Evolutionary conservation across 2,888 invertebrate genomes (phyloP).

Genomic region (Ryuthela nishihirai): DNA sequence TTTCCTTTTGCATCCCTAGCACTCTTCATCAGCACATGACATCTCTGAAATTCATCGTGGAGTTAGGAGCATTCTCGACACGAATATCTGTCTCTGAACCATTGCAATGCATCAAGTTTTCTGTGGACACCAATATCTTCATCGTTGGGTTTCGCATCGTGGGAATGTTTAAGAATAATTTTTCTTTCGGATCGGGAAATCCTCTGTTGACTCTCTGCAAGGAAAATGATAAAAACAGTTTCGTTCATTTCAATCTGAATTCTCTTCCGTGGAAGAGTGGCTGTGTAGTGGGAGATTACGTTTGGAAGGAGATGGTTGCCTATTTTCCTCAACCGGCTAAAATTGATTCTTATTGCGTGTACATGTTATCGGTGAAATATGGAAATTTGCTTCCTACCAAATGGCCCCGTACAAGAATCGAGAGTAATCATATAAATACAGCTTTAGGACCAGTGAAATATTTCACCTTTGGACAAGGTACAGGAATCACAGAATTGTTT

Average conservation of each 20-base stretch:
- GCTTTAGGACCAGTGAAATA: slow-evolving; percentile 11
- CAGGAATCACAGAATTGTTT: slow-evolving; percentile 21
- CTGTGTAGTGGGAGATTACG: background rate
- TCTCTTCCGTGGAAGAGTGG: slow-evolving; percentile 26
- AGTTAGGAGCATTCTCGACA: slow-evolving; percentile 10
- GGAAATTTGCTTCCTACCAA: background rate
- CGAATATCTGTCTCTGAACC: background rate
- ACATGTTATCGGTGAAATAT: slow-evolving; percentile 4
- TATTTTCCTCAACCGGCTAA: slow-evolving; percentile 22
- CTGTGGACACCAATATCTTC: slow-evolving; percentile 9
- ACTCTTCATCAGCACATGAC: slow-evolving; percentile 7
- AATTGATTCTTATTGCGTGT: slow-evolving; percentile 21
- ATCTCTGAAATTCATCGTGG: slow-evolving; percentile 14
- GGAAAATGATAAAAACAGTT: background rate
- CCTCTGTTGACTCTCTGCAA: background rate
- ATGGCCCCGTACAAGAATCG: slow-evolving; percentile 21
- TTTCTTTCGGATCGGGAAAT: background rate
- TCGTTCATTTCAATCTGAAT: slow-evolving; percentile 17
- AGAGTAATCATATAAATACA: slow-evolving; percentile 1
- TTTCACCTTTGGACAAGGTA: background rate
- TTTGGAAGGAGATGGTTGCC: slow-evolving; percentile 23
- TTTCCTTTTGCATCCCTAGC: slow-evolving; percentile 2
- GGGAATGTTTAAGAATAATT: slow-evolving; percentile 7
- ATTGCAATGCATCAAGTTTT: slow-evolving; percentile 11
- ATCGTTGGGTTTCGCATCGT: slow-evolving; percentile 19